A percentile compares a stretch with the other conserved stretches of the same genome.
These are phyloP conservation scores for Cataglyphis rosenhaueri DNA, from an alignment of 2,888 invertebrate genomes.

Conservation along the genomic window DNA sequence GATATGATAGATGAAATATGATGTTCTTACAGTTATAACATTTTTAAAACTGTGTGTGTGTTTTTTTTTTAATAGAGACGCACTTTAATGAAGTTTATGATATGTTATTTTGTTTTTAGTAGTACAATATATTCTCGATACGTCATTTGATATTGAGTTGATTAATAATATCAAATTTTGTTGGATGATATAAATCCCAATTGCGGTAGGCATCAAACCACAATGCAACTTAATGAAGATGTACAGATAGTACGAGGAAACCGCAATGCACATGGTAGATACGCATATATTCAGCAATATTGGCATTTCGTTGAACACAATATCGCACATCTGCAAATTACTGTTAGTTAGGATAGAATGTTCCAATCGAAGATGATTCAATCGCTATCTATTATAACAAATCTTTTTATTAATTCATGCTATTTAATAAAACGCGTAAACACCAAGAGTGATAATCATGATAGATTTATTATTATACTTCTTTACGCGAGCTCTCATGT, in stretches of 20 bases:
- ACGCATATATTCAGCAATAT: slow-evolving; percentile 62
- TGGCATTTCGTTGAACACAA: slow-evolving; percentile 60
- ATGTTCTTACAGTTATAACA: slow-evolving; percentile 6
- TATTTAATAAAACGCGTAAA: neutral
- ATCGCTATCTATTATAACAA: slow-evolving; percentile 21
- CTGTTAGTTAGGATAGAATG: slow-evolving; percentile 47
- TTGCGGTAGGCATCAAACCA: slow-evolving; percentile 60
- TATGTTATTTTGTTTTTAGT: neutral
- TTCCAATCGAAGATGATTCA: slow-evolving; percentile 51
- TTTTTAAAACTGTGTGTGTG: neutral
- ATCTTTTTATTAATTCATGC: slow-evolving; percentile 7
- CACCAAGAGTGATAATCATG: neutral
- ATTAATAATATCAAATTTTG: slow-evolving; percentile 60
- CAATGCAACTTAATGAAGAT: slow-evolving; percentile 72
- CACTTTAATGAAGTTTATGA: neutral
- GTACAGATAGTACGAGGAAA: slow-evolving; percentile 63
- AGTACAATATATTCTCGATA: slow-evolving; percentile 15
- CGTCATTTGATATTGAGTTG: slow-evolving; percentile 39
- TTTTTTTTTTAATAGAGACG: neutral
- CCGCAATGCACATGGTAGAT: slow-evolving; percentile 62
- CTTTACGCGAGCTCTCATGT: neutral
- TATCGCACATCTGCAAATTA: slow-evolving; percentile 41
- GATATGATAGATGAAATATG: neutral
- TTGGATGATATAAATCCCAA: slow-evolving; percentile 62
- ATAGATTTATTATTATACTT: neutral